These are phyloP conservation scores for Siniperca chuatsi DNA, from an alignment of 2,113 vertebrate genomes.

Conservation along the genomic window DNA sequence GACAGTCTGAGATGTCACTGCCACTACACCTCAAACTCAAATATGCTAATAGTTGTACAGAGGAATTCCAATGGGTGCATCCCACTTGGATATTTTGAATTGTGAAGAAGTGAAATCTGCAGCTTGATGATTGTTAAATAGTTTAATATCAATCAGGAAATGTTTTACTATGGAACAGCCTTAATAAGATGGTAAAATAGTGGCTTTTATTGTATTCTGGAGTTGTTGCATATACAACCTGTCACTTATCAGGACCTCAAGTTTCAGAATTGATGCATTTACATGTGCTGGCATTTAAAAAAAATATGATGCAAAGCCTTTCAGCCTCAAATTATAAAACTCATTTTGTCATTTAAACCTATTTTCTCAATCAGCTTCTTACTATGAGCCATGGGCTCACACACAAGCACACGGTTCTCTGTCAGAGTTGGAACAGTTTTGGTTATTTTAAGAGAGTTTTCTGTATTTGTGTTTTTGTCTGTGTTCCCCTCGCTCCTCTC, in stretches of 20 bases:
- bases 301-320: background rate
- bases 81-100: constrained; percentile 59
- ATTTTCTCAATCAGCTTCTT: constrained; percentile 3
- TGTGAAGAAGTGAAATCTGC: constrained; percentile 19
- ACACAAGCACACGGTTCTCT: background rate
- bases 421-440: background rate
- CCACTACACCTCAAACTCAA: constrained; percentile 74
- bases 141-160: constrained; percentile 38
- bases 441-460: background rate
- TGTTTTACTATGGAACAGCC: constrained; percentile 15
- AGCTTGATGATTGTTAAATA: constrained; percentile 58
- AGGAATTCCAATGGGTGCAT: constrained; percentile 54
- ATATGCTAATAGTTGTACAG: constrained; percentile 71
- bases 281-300: background rate
- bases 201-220: background rate
- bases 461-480: background rate
- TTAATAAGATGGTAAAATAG: constrained; percentile 26
- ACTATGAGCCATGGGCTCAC: background rate
- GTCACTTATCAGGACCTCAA: constrained; percentile 7
- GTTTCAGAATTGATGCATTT: constrained; percentile 4
- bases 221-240: background rate
- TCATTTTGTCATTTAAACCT: background rate
- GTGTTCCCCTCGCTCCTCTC: background rate
- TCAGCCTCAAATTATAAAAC: background rate
- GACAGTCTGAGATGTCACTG: constrained; percentile 76